Base-by-base conservation (phyloP, 1,140 invertebrate genomes). In the Formica selysi region DNA sequence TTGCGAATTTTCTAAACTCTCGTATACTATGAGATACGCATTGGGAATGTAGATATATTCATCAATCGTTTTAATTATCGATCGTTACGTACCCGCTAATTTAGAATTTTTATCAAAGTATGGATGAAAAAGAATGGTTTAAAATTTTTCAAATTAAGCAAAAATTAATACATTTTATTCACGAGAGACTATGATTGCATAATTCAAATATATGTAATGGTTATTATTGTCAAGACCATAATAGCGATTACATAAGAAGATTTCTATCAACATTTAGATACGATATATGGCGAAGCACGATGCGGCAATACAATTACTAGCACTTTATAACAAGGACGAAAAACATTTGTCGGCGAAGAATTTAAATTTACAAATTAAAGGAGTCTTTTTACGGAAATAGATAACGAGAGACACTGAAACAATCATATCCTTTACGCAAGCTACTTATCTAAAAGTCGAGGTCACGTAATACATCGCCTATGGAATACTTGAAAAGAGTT, bases 351-450 rank as follows among this genome's bases (percentile, higher is more conserved):
- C 41, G 26, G 54, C 54, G 54, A 44, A 8, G 54, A 74, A 83
- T 61, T 73, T 44, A 61, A 59, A 81, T 73, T 61, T 59, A 81
- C 38, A 29, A 73, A 62, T 74, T 74, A 61, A 71, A 62, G 57
- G 62, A 36, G 32, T 62, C 16, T 51, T 51, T 73, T 83, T 44
- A 19, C 54, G 19, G 11, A n/a, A 61, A 62, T 22, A 26, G 16
- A 80, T 80, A 80, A 80, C 48, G 13, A 80, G 76, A 38, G 5
- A 13, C n/a, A 13, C n/a, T 59, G 26, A 83, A 16, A 61, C 36
- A 41, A 29, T 32, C 68, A 57, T 19, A 51, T 73, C 11, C 38
- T 29, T 83, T 83, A 32, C n/a, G 10, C 79, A 41, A 83, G 8
- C 62, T 51, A 13, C 48, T 19, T 19, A 3, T 81, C 54, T 59